Base-by-base conservation (phyloP, 2,888 invertebrate genomes). In the Sarcophaga carnaria region DNA sequence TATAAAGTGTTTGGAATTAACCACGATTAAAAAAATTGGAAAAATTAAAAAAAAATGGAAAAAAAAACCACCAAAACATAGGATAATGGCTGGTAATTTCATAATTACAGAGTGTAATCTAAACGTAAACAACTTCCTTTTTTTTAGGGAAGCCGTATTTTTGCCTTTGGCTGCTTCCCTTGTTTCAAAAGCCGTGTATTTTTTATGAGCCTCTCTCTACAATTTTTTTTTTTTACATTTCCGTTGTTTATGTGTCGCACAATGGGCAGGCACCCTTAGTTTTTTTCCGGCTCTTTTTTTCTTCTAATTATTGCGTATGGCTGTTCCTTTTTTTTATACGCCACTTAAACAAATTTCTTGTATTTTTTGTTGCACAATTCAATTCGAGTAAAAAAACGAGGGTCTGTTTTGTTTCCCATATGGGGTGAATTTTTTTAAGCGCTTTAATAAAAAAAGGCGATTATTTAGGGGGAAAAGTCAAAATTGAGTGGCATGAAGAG, bases 361-460 rank as follows among this genome's bases (percentile, higher is more conserved):
- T 83, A 69, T 80, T 76, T 76, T 37, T 71, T 82, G 49, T 17
- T 64, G 27, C 60, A 45, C 75, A 76, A 64, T 78, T 60, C 8
- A 54, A 54, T 54, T 54, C 17, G 54, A 3, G 47, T 6, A 66
- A 22, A 66, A 77, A 72, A 83, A 72, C 72, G 6, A 85, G 80
- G 80, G 75, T 80, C 71, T 20, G 5, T 59, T 11, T n/a, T 59
- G n/a, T 60, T 70, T 74, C 74, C 27, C 69, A 54, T 80, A 78
- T 77, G 76, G 83, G 83, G 86, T 83, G 83, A 74, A 17, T 54
- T 86, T 83, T 86, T 86, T 86, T 86, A 86, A 80, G 80, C 86
- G 69, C 37, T 74, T 80, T 74, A 80, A 74, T 82, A 83, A 83
- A 83, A 83, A 86, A 86, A 80, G 74, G 64, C 80, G 83, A 80